Percentiles rank a stretch among this genome's conserved stretches.
phyloP scores from a whole-genome alignment of 2,888 invertebrate genomes.

The Bedellia somnulentella region DNA sequence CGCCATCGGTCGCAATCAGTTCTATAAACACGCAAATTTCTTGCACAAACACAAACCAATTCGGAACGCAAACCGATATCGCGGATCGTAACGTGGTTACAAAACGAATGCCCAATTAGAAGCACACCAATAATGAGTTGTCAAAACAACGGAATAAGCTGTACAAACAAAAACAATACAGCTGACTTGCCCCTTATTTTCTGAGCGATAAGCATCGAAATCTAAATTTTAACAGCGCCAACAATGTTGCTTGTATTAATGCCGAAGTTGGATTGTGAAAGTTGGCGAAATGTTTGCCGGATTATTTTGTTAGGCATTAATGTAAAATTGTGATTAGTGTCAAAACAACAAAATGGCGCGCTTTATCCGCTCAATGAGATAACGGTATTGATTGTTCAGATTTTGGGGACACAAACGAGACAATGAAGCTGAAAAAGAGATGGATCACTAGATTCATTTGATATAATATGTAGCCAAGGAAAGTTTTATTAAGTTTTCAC shows the following conservation, averaged over 20 bases:
- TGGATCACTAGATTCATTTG: not conserved
- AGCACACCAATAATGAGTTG: slow-evolving; percentile 50
- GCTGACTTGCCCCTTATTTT: slow-evolving; percentile 15
- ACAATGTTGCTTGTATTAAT: slow-evolving; percentile 28
- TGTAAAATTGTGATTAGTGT: slow-evolving; percentile 44
- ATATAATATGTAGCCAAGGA: not conserved
- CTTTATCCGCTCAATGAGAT: not conserved
- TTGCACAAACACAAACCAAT: slow-evolving; percentile 37
- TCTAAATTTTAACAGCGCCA: slow-evolving; percentile 12
- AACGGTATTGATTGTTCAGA: not conserved
- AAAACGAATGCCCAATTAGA: slow-evolving; percentile 44
- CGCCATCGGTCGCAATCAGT: slow-evolving; percentile 42
- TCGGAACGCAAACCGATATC: slow-evolving; percentile 22
- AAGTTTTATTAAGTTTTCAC: not conserved
- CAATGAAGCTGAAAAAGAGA: no score
- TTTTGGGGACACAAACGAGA: not conserved
- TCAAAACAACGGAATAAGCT: slow-evolving; percentile 36
- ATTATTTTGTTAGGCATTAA: slow-evolving; percentile 44
- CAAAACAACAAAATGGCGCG: slow-evolving; percentile 4
- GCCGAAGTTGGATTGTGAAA: slow-evolving; percentile 52
- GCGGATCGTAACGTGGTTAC: slow-evolving; percentile 12
- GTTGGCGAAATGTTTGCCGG: slow-evolving; percentile 21
- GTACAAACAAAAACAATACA: slow-evolving; percentile 17
- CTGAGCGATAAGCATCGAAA: slow-evolving; percentile 16
- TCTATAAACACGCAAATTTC: slow-evolving; percentile 45